Evolutionary conservation across 2,797 vertebrate genomes (phyloP).

Genomic region (Lacerta viridis): DNA sequence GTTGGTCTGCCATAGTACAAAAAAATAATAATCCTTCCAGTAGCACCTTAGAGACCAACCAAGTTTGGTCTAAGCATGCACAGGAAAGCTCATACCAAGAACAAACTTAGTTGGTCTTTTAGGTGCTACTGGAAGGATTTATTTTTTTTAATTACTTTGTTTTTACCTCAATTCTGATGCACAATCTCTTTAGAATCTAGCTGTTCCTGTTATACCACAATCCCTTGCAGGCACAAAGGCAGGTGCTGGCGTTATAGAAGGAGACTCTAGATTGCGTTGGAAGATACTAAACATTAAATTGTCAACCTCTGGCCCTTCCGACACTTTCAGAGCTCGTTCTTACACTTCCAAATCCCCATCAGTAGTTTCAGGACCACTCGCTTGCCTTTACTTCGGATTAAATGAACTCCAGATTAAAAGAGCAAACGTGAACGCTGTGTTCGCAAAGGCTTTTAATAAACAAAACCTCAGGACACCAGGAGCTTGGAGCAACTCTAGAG

Average conservation of each 20-base stretch:
- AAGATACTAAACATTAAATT: background rate
- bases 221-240: background rate
- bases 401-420: background rate
- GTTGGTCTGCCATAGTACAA: no score
- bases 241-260: background rate
- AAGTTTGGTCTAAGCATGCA: no score
- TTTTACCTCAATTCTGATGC: background rate
- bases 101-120: no score
- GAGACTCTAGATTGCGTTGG: background rate
- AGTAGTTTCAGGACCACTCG: background rate
- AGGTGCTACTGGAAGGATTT: no score
- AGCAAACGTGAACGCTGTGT: background rate
- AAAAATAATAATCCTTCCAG: no score
- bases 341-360: background rate
- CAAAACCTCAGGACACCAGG: background rate
- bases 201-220: background rate
- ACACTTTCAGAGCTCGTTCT: background rate
- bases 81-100: no score
- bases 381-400: background rate
- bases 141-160: no score
- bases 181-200: background rate
- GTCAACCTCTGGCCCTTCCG: background rate
- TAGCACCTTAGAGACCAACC: no score
- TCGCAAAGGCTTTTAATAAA: background rate
- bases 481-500: background rate